phyloP scores from a whole-genome alignment of 2,797 vertebrate species.

The Crypturellus tataupa region DNA sequence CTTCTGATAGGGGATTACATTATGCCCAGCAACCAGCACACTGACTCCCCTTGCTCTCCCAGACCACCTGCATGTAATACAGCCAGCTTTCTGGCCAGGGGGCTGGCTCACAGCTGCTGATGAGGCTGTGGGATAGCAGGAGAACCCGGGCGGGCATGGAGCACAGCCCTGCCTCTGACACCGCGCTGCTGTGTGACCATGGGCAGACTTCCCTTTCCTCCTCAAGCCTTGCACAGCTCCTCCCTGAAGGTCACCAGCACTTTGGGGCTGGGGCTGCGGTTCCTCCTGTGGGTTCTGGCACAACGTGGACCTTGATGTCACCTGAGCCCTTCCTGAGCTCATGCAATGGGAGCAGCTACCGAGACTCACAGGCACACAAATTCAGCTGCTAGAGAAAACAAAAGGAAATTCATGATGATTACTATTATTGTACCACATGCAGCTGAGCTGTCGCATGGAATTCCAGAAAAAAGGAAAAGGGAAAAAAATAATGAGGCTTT shows the following conservation, averaged over 20 bases:
- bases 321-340: neutral
- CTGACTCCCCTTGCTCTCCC: too few species aligned
- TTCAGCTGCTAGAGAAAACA: neutral
- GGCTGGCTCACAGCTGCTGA: neutral
- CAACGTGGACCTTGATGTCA: neutral
- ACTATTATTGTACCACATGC: neutral
- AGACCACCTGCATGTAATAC: neutral
- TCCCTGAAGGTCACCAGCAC: too few species aligned
- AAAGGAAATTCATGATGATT: rapidly evolving
- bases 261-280: too few species aligned
- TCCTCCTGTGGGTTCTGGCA: neutral
- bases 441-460: neutral
- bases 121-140: neutral
- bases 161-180: neutral
- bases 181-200: neutral
- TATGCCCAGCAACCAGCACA: neutral
- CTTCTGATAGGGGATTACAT: neutral
- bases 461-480: neutral
- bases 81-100: neutral
- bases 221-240: too few species aligned
- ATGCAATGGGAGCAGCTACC: too few species aligned
- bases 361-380: neutral
- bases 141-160: neutral
- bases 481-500: neutral
- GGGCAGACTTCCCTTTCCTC: neutral